Base-by-base conservation (phyloP, 1,140 invertebrate species). In the Listronotus oregonensis region DNA sequence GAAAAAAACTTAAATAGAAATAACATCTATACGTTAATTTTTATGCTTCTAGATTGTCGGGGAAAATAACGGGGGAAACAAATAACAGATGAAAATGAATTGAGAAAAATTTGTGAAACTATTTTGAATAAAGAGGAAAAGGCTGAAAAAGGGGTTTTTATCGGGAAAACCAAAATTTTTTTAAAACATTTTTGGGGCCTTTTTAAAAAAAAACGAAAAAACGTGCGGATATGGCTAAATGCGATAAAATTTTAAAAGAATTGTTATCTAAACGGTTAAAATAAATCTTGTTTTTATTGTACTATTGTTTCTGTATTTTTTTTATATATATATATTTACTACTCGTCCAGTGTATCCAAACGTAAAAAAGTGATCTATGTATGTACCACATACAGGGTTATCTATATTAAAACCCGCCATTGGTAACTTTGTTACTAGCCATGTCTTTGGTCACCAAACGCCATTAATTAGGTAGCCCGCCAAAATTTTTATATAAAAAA, bases 111-210 rank as follows among this genome's bases (percentile, higher is more conserved):
- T 32, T 92, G 90, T 78, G 65, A 78, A 44, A 73, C 84, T 73
- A 79, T 89, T 0, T 77, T 93, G 21, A 69, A 85, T 15, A 82
- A 87, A 66, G 89, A 92, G 81, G 82, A 85, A 18, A 86, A 90
- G 76, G 73, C 87, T 44, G 87, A 90, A 10, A 79, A 81, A 69
- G 80, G 86, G 67, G n/a, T 91, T 86, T 71, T 86, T 85, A 77
- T 79, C 78, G 6, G 90, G 90, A n/a, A 92, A 91, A 76, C 78
- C 69, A 3, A 90, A 90, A 79, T n/a, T 82, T 86, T 5, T 84
- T 89, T 50, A 85, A 82, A 67, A 83, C 83, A 47, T 82, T 92
- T 42, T 72, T 88, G 32, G 84, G 84, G n/a, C 75, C 82, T 67
- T 78, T 89, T 31, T 81, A 76, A 39, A 85, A 83, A 60, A 77